Evolutionary conservation across 2,888 invertebrate species (phyloP).

Genomic region (Galeopsomyia nigrocyanea): DNA sequence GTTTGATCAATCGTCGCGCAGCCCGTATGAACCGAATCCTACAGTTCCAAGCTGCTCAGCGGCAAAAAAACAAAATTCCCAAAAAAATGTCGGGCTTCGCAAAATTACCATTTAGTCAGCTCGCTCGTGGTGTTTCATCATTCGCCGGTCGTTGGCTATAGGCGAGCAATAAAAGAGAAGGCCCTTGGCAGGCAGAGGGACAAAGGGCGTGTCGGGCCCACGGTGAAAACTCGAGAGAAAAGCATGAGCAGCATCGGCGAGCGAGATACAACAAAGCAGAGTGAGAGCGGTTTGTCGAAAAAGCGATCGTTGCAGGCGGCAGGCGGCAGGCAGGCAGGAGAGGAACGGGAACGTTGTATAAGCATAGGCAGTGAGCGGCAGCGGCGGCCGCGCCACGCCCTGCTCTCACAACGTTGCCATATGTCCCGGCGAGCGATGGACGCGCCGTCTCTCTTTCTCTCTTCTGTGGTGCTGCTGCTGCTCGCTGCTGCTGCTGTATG

Average conservation of each 20-base stretch:
- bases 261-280: conserved; percentile 19
- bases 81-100: too few relatives aligned
- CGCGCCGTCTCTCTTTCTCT: not conserved
- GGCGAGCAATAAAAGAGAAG: not conserved
- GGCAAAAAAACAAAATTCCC: too few relatives aligned
- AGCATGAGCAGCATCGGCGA: conserved; percentile 30
- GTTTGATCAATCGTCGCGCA: too few relatives aligned
- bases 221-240: not conserved
- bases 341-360: conserved; percentile 26
- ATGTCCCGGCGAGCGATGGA: conserved; percentile 46
- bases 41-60: too few relatives aligned
- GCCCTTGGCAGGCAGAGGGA: not conserved
- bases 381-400: conserved; percentile 56
- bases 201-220: conserved; percentile 28
- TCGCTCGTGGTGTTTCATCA: too few relatives aligned
- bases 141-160: too few relatives aligned
- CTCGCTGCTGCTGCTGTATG: conserved; percentile 49
- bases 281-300: conserved; percentile 7
- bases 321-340: conserved; percentile 16
- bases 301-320: not conserved
- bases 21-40: too few relatives aligned
- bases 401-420: conserved; percentile 58
- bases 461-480: conserved; percentile 6
- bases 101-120: too few relatives aligned
- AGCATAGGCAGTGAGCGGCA: too few relatives aligned